Conservation (phyloP, 2,797 vertebrate genomes). For the Furcifer pardalis region DNA sequence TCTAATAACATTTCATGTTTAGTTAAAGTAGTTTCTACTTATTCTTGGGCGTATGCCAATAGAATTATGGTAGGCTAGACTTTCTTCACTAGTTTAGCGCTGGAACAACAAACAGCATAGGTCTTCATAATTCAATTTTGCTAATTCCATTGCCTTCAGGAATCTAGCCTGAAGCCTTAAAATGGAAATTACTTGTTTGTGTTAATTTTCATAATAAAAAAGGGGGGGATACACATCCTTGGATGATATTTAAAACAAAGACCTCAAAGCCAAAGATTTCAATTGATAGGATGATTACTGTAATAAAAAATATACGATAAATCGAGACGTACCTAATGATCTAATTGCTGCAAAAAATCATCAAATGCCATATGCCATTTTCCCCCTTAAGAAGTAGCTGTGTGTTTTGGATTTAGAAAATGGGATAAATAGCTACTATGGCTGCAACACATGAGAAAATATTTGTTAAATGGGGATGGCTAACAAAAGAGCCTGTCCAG, state of each 20-base stretch:
- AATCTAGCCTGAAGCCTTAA: slow-evolving; percentile 55
- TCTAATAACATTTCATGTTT: slow-evolving; percentile 3
- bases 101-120: slow-evolving; percentile 61
- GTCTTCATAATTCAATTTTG: slow-evolving; percentile 54
- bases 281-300: slow-evolving; percentile 57
- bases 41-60: slow-evolving; percentile 17
- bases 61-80: slow-evolving; percentile 55
- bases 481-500: too few species aligned
- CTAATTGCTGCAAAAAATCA: not conserved
- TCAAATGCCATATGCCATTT: too few species aligned
- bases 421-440: not conserved
- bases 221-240: not conserved
- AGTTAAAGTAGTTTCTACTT: not conserved
- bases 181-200: slow-evolving; percentile 59
- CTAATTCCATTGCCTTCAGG: slow-evolving; percentile 33
- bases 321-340: slow-evolving; percentile 31
- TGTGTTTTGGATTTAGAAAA: not conserved
- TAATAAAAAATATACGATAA: slow-evolving; percentile 49
- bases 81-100: slow-evolving; percentile 59
- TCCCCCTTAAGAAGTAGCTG: not conserved
- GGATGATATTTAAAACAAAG: slow-evolving; percentile 63
- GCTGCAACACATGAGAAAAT: too few species aligned
- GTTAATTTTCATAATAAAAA: slow-evolving; percentile 61
- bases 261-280: not conserved
- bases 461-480: not conserved